Evolutionary conservation across 2,888 invertebrate species (phyloP).

Genomic region (Diplazon laetatorius): DNA sequence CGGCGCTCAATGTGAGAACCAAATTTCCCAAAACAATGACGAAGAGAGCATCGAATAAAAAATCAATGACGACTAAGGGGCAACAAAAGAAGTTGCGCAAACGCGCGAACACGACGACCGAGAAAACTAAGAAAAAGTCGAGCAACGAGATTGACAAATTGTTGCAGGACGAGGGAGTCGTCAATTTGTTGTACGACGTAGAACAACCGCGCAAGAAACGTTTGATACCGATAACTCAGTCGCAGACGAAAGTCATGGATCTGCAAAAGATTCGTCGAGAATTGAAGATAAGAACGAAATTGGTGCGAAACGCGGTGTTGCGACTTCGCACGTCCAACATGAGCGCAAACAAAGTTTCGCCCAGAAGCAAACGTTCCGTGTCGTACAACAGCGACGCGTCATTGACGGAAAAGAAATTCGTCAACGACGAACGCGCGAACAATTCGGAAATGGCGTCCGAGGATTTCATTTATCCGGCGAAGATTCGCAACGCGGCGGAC

Average conservation of each 20-base stretch:
- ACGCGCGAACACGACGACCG: slow-evolving; percentile 63
- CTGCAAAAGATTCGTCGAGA: slow-evolving; percentile 80
- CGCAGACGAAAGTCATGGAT: slow-evolving; percentile 80
- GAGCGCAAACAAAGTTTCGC: slow-evolving; percentile 84
- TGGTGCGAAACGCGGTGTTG: slow-evolving; percentile 85
- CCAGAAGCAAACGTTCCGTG: slow-evolving; percentile 82
- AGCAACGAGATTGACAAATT: slow-evolving; percentile 90
- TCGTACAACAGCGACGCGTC: slow-evolving; percentile 67
- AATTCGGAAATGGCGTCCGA: no score
- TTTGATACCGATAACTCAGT: slow-evolving; percentile 79
- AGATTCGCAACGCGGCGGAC: slow-evolving; percentile 85
- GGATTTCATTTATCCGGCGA: slow-evolving; percentile 78
- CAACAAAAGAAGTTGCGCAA: slow-evolving; percentile 53
- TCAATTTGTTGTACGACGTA: slow-evolving; percentile 92
- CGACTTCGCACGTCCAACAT: slow-evolving; percentile 83
- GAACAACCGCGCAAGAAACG: slow-evolving; percentile 83
- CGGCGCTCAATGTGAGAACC: slow-evolving; percentile 40
- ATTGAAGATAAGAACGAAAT: slow-evolving; percentile 83
- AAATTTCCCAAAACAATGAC: slow-evolving; percentile 55
- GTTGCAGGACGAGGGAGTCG: slow-evolving; percentile 93
- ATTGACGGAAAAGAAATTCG: slow-evolving; percentile 66
- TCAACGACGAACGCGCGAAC: slow-evolving; percentile 53
- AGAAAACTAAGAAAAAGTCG: slow-evolving; percentile 83
- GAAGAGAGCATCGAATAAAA: slow-evolving; percentile 31
- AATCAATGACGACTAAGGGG: slow-evolving; percentile 35